Base-by-base conservation (phyloP, 2,113 vertebrate genomes). In the Varanus salvator region DNA sequence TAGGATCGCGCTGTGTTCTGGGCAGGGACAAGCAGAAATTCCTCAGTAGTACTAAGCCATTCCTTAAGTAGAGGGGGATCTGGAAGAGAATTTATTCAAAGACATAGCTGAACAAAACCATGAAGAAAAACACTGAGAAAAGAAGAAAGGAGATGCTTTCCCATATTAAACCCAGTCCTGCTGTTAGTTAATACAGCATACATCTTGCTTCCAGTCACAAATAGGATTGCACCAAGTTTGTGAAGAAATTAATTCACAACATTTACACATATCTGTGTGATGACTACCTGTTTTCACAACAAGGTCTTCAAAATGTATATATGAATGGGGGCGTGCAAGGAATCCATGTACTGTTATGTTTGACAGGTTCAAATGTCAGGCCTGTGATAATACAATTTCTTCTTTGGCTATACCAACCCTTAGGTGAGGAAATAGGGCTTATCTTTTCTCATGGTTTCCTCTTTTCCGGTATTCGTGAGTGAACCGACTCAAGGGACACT, bases 331-430 rank as follows among this genome's bases (percentile, higher is more conserved):
- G 89, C 60, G 66, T 6, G 50, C 3, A 6, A 3, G 74, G 87
- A 76, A 77, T 0, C 17, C 0, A 25, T 3, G 29, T 1, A 1
- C 0, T 1, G 0, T 11, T 21, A 11, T 3, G 15, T 0, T 27
- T 29, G 15, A 74, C 3, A 1, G 3, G 2, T 38, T 0, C 77
- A 81, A 64, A 50, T 0, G 3, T 52, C 81, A 31, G 76, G 68
- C 50, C n/a, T 3, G 4, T 0, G 0, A 0, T 0, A 1, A 8
- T 57, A 9, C 38, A 7, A 0, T 44, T 8, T 1, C 12, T 72
- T 7, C 23, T 0, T 0, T 44, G 38, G 38, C 38, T 44, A 44
- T 44, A 44, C 38, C 38, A 44, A 44, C 38, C 38, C 1, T 44
- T 7, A 1, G 1, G 6, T 8, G 0, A 0, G 38, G 60, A 5